Conservation (phyloP, 2,113 vertebrate species). For the Ceuthmochares aereus region DNA sequence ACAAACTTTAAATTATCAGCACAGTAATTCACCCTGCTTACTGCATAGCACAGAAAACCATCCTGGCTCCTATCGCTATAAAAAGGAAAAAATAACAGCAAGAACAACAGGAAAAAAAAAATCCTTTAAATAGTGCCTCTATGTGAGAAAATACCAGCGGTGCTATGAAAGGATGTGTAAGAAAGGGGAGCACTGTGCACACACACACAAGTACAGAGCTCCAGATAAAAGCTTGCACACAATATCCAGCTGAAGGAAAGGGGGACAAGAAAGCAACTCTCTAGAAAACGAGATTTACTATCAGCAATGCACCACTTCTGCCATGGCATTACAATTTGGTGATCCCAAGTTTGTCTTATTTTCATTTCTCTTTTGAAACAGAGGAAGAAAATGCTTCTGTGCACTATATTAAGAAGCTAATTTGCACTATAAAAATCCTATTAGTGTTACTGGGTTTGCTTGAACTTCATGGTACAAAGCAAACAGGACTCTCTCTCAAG, state of each 20-base stretch:
- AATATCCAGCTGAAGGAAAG: background rate
- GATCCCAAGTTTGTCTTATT: background rate
- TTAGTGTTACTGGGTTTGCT: constrained; percentile 57
- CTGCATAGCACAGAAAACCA: background rate
- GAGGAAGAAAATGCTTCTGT: background rate
- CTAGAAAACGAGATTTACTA: background rate
- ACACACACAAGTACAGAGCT: background rate
- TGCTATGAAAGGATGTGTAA: background rate
- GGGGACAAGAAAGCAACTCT: background rate
- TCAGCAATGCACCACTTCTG: background rate
- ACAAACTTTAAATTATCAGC: background rate
- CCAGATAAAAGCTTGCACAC: background rate
- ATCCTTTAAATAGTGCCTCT: background rate
- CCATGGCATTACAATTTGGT: background rate
- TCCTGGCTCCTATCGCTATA: background rate
- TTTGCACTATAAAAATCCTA: constrained; percentile 70
- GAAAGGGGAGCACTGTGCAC: background rate
- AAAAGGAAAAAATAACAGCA: background rate
- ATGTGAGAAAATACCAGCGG: background rate
- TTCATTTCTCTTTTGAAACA: constrained; percentile 5
- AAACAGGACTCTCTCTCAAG: constrained; percentile 59
- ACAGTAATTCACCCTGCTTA: background rate
- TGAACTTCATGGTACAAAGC: constrained; percentile 70
- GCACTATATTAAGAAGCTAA: constrained; percentile 17
- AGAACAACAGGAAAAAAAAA: background rate